These are phyloP conservation scores for Tamandua tetradactyla DNA, from an alignment of 2,797 vertebrate genomes.

Conservation along the genomic window DNA sequence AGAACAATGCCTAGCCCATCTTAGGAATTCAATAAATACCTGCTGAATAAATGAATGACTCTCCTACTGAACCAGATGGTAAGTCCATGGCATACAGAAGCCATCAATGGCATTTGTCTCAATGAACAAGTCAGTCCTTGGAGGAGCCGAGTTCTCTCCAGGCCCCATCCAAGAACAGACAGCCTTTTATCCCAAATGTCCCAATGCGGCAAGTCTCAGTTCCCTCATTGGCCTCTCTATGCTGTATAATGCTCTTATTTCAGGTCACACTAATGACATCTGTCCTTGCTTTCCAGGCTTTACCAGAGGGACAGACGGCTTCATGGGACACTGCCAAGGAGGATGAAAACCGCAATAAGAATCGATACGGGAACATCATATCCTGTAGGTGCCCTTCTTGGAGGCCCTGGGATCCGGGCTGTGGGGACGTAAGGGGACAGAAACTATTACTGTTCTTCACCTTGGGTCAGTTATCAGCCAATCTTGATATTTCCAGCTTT, in stretches of 20 bases:
- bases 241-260: neutral
- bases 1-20: neutral
- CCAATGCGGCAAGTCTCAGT: neutral
- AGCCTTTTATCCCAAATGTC: neutral
- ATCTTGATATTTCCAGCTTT: neutral
- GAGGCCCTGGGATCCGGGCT: constrained; percentile 11
- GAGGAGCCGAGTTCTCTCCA: neutral
- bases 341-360: constrained; percentile 98
- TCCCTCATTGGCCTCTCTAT: neutral
- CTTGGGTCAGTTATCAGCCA: neutral
- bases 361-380: constrained; percentile 99
- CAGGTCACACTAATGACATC: constrained; percentile 6
- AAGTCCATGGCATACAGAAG: neutral
- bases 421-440: neutral
- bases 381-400: constrained; percentile 94
- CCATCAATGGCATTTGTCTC: neutral
- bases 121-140: neutral
- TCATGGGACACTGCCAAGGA: constrained; percentile 99
- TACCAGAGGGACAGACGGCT: constrained; percentile 96
- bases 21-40: neutral
- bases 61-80: neutral
- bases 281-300: constrained; percentile 87
- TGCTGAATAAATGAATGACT: neutral
- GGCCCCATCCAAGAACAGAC: neutral
- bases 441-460: neutral